phyloP scores from a whole-genome alignment of 2,888 invertebrate species.

The Diarsia dahlii region DNA sequence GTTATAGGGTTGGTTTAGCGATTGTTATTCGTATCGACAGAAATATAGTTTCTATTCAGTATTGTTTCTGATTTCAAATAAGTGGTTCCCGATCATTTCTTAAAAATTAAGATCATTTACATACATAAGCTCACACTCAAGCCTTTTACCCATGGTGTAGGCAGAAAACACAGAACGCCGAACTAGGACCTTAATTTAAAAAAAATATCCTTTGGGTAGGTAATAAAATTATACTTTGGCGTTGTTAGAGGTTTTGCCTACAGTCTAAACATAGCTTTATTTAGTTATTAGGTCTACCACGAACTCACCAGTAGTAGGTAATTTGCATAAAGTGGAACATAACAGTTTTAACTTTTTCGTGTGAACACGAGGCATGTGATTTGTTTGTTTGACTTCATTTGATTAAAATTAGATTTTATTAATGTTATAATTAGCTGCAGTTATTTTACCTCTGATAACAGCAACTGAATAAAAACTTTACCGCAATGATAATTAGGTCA shows the following conservation, averaged over 20 bases:
- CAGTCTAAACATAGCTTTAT: conserved; percentile 11
- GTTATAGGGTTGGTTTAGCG: neutral
- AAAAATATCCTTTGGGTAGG: no score
- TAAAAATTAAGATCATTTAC: no score
- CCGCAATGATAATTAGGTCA: neutral
- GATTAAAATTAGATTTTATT: neutral
- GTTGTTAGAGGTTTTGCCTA: no score
- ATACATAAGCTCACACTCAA: no score
- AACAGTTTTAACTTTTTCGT: neutral
- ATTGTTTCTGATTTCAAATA: neutral
- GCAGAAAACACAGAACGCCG: no score
- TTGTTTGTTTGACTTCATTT: neutral
- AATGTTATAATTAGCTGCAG: neutral
- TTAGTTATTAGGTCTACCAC: conserved; percentile 7
- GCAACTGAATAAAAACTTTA: neutral
- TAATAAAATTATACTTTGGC: neutral
- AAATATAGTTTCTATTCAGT: neutral
- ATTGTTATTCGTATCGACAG: neutral
- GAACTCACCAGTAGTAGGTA: conserved; percentile 4
- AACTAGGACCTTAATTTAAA: no score
- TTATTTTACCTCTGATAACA: neutral
- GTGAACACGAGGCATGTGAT: neutral
- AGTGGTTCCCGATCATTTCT: neutral
- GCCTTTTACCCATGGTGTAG: no score
- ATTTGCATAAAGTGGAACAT: conserved; percentile 19